Evolutionary conservation across 2,888 invertebrate species (phyloP).

Genomic region (Tholera decimalis): DNA sequence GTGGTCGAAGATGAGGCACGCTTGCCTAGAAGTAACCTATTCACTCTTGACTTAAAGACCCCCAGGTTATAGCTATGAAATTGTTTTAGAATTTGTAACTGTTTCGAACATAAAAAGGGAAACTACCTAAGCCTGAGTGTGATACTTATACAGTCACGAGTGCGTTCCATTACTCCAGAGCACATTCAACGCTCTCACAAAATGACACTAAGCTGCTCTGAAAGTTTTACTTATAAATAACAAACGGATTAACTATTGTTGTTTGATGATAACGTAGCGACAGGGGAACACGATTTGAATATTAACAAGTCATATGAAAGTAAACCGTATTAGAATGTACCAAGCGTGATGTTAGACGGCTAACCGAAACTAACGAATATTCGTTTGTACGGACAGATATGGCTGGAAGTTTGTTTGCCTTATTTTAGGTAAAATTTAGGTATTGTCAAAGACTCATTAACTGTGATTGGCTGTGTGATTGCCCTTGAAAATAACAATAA

Average conservation of each 20-base stretch:
- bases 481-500: too few species aligned
- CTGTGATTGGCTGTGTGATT: neutral
- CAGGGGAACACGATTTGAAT: slow-evolving; percentile 51
- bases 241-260: slow-evolving; percentile 53
- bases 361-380: slow-evolving; percentile 41
- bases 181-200: slow-evolving; percentile 27
- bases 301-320: slow-evolving; percentile 53
- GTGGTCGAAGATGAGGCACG: too few species aligned
- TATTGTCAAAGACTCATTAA: neutral
- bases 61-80: too few species aligned
- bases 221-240: slow-evolving; percentile 47
- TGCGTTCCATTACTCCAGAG: slow-evolving; percentile 1
- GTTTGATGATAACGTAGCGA: slow-evolving; percentile 44
- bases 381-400: slow-evolving; percentile 34
- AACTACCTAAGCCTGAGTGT: slow-evolving; percentile 1
- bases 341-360: slow-evolving; percentile 58
- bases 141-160: slow-evolving; percentile 32
- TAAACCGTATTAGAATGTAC: slow-evolving; percentile 57
- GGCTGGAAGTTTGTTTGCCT: neutral
- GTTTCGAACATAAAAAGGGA: slow-evolving; percentile 5
- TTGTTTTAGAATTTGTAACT: too few species aligned
- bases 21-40: too few species aligned
- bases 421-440: neutral
- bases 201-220: slow-evolving; percentile 29
- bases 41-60: too few species aligned